A percentile compares a stretch with the other conserved stretches of the same genome.
These are phyloP conservation scores for Drosophila mauritiana DNA, from an alignment of 1,140 invertebrate species.

Conservation along the genomic window DNA sequence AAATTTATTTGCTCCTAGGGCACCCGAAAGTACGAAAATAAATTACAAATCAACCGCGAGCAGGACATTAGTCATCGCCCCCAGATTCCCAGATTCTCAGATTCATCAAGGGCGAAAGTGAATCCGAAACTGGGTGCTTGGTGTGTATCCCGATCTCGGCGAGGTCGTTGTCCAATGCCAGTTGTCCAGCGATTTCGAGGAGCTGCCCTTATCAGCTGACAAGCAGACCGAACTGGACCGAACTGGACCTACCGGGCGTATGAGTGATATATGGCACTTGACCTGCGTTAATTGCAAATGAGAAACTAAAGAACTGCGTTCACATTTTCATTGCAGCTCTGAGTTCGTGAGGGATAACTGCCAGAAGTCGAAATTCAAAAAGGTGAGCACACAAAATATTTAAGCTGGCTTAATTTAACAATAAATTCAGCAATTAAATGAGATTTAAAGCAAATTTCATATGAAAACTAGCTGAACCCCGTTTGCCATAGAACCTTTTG, in stretches of 20 bases:
- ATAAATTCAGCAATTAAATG: too few relatives aligned
- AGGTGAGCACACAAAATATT: neutral
- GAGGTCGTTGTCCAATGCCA: constrained; percentile 1
- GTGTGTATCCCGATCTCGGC: neutral
- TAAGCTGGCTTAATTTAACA: neutral
- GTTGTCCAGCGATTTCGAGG: neutral
- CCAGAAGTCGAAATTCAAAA: neutral
- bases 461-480: neutral
- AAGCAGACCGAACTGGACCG: constrained; percentile 8
- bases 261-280: constrained; percentile 33
- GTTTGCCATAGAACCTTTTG: neutral
- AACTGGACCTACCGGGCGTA: constrained; percentile 18
- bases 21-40: constrained; percentile 46
- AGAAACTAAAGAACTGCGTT: constrained; percentile 1
- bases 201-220: constrained; percentile 35
- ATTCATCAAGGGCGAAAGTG: constrained; percentile 25
- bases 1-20: constrained; percentile 61
- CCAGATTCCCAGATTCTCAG: neutral
- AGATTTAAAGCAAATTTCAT: neutral
- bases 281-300: constrained; percentile 9
- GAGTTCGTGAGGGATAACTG: neutral
- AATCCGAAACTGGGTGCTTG: constrained; percentile 31
- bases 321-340: constrained; percentile 14
- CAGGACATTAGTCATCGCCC: constrained; percentile 61
- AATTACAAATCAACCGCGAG: constrained; percentile 53